Percentiles rank a stretch among this genome's conserved stretches.
Conservation (phyloP, 1,140 invertebrate genomes). For the Lucilia sericata region DNA sequence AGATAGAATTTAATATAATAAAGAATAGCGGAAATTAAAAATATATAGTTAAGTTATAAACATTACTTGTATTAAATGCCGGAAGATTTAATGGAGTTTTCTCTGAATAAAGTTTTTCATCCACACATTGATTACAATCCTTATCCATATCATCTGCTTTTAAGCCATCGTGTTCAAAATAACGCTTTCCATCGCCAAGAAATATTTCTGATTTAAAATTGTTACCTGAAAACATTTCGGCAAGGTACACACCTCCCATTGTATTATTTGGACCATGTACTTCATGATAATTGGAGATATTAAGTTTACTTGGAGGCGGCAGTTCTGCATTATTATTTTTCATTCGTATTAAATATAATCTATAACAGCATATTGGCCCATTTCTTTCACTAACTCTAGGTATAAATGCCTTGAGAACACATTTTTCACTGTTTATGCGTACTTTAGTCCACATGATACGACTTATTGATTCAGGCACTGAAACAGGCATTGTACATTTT, state of each 20-base stretch:
- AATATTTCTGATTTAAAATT: conserved; percentile 74
- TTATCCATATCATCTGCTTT: conserved; percentile 53
- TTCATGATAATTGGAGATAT: conserved; percentile 78
- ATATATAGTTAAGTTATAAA: not conserved
- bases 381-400: conserved; percentile 85
- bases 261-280: conserved; percentile 73
- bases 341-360: conserved; percentile 82
- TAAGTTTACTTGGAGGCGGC: conserved; percentile 75
- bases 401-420: conserved; percentile 78
- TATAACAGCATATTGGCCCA: conserved; percentile 88
- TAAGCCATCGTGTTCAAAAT: conserved; percentile 51
- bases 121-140: conserved; percentile 58
- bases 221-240: conserved; percentile 81
- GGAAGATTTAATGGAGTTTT: not conserved
- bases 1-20: no score
- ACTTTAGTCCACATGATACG: conserved; percentile 80
- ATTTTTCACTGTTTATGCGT: conserved; percentile 74
- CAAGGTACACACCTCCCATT: conserved; percentile 80
- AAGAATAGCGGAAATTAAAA: no score
- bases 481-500: conserved; percentile 73
- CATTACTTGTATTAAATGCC: not conserved
- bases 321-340: conserved; percentile 76
- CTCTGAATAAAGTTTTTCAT: conserved; percentile 41
- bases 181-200: conserved; percentile 73
- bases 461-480: conserved; percentile 75